Evolutionary conservation across 2,888 invertebrate genomes (phyloP).

Genomic region (Dioctria linearis): DNA sequence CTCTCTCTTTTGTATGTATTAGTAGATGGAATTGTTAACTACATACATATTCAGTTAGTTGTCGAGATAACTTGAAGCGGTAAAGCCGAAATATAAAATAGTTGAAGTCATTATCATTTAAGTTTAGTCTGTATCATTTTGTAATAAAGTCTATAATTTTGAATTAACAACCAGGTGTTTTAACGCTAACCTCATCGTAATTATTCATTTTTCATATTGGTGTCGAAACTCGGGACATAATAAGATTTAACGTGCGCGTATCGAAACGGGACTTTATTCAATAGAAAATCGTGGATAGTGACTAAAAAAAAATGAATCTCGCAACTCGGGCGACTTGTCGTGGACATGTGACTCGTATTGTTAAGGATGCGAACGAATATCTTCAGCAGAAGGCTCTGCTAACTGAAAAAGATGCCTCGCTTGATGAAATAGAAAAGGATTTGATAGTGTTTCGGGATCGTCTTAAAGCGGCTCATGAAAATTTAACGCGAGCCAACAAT

Average conservation of each 20-base stretch:
- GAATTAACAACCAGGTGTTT: too few relatives aligned
- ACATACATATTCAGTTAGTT: too few relatives aligned
- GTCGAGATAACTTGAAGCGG: too few relatives aligned
- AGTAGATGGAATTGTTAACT: too few relatives aligned
- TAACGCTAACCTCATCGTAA: too few relatives aligned
- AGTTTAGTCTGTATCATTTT: too few relatives aligned
- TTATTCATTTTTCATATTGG: neutral
- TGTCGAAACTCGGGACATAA: conserved; percentile 1
- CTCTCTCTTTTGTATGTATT: too few relatives aligned
- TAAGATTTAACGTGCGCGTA: neutral
- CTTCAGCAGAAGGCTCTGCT: neutral
- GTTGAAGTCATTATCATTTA: too few relatives aligned
- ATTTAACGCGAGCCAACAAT: neutral
- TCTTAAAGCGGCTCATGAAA: neutral
- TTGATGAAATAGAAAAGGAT: neutral
- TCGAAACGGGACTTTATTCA: too few relatives aligned
- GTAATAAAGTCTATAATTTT: too few relatives aligned
- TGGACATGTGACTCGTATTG: neutral
- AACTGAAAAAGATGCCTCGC: neutral
- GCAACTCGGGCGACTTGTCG: neutral
- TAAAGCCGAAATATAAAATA: too few relatives aligned
- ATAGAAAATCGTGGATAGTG: neutral
- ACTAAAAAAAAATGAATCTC: neutral
- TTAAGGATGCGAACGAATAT: neutral
- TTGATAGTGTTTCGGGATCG: neutral